phyloP scores from a whole-genome alignment of 2,113 vertebrate genomes.

The Micronycteris hirsuta region DNA sequence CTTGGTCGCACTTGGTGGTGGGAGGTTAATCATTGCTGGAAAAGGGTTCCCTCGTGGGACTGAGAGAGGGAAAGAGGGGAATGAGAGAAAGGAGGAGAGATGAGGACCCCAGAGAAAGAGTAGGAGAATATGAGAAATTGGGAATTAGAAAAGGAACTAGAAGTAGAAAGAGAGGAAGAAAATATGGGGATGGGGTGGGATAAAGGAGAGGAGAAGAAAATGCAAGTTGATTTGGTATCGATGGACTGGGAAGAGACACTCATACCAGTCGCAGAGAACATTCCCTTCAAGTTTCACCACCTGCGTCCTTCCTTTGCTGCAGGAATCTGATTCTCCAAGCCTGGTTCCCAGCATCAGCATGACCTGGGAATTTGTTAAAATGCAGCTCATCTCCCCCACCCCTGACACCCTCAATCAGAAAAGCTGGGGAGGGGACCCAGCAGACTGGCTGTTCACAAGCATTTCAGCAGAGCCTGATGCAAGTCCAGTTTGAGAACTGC shows the following conservation, averaged over 20 bases:
- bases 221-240: rapidly evolving
- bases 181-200: background rate
- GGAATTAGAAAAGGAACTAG: background rate
- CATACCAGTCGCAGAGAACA: rapidly evolving
- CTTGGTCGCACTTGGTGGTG: background rate
- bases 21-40: background rate
- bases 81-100: background rate
- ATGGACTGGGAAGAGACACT: background rate
- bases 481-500: background rate
- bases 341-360: background rate
- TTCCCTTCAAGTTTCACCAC: background rate
- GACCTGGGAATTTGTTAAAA: background rate
- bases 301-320: background rate
- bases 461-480: too few species aligned
- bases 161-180: background rate
- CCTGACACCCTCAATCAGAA: background rate
- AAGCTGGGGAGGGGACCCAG: too few species aligned
- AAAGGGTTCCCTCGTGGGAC: background rate
- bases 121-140: background rate
- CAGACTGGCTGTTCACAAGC: background rate
- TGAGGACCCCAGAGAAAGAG: background rate
- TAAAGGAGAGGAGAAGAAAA: background rate
- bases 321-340: background rate
- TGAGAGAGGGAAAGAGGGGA: background rate
- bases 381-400: too few species aligned